Evolutionary conservation across 2,113 vertebrate species (phyloP), one percentile per base, ranked within the genome.

Genomic region (Dromas ardeola): DNA sequence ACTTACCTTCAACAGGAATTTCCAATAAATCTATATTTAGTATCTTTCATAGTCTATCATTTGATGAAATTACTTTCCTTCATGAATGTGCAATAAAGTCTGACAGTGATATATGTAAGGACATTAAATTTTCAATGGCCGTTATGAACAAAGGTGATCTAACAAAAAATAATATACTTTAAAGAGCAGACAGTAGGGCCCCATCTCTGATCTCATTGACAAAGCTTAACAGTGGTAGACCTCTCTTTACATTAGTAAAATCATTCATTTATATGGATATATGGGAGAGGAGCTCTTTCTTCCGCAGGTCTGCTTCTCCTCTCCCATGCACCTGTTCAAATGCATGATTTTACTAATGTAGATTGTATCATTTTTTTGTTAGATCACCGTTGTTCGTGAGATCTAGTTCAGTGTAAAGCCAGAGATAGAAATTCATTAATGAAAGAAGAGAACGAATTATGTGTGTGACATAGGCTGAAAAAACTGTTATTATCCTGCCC

Each of bases 1-100:
- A 91, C 91, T 97, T 96, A 79, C 86, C 43, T 86, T 92, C 77
- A 36, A 65, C 52, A 73, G 82, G 80, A 94, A 94, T 96, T 94
- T 95, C 86, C 92, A 90, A 97, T 96, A 97, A 97, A 96, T 97
- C 96, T 92, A 84, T 97, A 92, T 95, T 97, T 96, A 95, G 90
- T 92, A 93, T 76, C 27, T 4, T 72, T 96, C 91, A 81, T 74
- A 93, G 80, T 91, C 86, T 81, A 95, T 97, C 92, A 95, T 65
- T 91, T 95, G 80, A 91, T 89, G 83, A 94, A 97, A 97, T 97
- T 86, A 95, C 96, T 95, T 97, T 73, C 65, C 76, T 78, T 93
- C 16, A 1, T 91, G 96, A 93, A 92, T 79, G 92, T 79, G 80
- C 88, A 94, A 93, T 96, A 97, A 96, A 94, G 69, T 76, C 81